Evolutionary conservation across 2,113 vertebrate genomes (phyloP), one percentile per base, ranked within the genome.

Genomic region (Tenrec ecaudatus): DNA sequence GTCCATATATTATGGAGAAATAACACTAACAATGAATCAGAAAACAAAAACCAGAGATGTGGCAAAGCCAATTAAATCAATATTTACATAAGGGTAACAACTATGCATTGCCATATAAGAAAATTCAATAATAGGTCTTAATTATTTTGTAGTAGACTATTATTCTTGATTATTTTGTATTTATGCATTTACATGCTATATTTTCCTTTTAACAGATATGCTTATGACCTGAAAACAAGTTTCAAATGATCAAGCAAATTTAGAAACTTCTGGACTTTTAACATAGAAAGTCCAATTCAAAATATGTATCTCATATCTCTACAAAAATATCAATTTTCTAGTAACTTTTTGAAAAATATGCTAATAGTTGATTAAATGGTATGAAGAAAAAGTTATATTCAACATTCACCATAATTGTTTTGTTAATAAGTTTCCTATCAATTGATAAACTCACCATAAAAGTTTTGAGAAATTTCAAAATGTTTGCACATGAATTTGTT

Each of bases 241-340:
- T 78, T 83, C 47, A 80, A 38, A 47, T 22, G 31, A 78, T 4
- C 19, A 83, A n/a, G 40, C 83, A 71, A 33, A 27, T 82, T 43
- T 64, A 36, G 47, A 83, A 91, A 62, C 31, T 43, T 88, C 89
- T 69, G n/a, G 78, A 71, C 78, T 87, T 76, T 23, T 69, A 78
- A 29, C 11, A 29, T 8, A 71, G 76, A 71, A 53, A 53, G 78
- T 14, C 19, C 14, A 73, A 40, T n/a, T 66, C 40, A 40, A 11
- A 23, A 40, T 86, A 43, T 82, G 78, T 53, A 69, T 22, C 19
- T 69, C 33, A 89, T 77, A 53, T 53, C 47, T 53, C 47, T 53
- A 53, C 12, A 53, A 53, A 53, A 53, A 10, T 53, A 53, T 53
- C 47, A 53, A 53, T 53, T 53, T 53, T 53, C 47, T 53, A 53